These are phyloP conservation scores for Drosophila kohkoa DNA, from an alignment of 1,140 invertebrate genomes.

Conservation along the genomic window DNA sequence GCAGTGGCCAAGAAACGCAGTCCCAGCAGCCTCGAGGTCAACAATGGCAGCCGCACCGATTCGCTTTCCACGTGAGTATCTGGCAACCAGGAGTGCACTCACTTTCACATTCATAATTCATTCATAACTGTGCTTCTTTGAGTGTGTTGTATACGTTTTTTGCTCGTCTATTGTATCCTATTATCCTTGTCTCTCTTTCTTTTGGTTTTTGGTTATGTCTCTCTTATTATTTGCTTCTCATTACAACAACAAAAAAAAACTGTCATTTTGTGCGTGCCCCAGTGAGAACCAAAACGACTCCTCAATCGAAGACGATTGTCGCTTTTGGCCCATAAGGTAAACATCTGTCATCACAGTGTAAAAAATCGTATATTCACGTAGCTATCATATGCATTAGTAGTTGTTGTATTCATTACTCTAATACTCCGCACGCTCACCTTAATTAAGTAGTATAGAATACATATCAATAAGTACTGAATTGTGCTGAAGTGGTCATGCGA, in stretches of 20 bases:
- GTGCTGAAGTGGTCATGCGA: too few species aligned
- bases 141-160: slow-evolving; percentile 12
- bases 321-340: slow-evolving; percentile 85
- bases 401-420: background rate
- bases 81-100: background rate
- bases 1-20: slow-evolving; percentile 43
- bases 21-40: slow-evolving; percentile 71
- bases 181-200: slow-evolving; percentile 48
- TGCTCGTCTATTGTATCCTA: slow-evolving; percentile 35
- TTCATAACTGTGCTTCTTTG: slow-evolving; percentile 57
- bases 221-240: slow-evolving; percentile 76
- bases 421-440: background rate
- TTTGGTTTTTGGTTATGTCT: slow-evolving; percentile 32
- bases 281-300: slow-evolving; percentile 77
- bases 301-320: slow-evolving; percentile 79
- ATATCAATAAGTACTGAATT: background rate
- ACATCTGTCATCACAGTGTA: slow-evolving; percentile 39
- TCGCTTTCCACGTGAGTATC: slow-evolving; percentile 78
- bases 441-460: background rate
- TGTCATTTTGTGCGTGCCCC: slow-evolving; percentile 62
- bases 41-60: slow-evolving; percentile 77
- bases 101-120: slow-evolving; percentile 29
- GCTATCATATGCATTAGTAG: slow-evolving; percentile 2
- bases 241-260: slow-evolving; percentile 61
- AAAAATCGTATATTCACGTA: background rate